A percentile compares a stretch with the other conserved stretches of the same genome.
These are phyloP conservation scores for Limnephilus lunatus DNA, from an alignment of 2,888 invertebrate species.

Conservation along the genomic window DNA sequence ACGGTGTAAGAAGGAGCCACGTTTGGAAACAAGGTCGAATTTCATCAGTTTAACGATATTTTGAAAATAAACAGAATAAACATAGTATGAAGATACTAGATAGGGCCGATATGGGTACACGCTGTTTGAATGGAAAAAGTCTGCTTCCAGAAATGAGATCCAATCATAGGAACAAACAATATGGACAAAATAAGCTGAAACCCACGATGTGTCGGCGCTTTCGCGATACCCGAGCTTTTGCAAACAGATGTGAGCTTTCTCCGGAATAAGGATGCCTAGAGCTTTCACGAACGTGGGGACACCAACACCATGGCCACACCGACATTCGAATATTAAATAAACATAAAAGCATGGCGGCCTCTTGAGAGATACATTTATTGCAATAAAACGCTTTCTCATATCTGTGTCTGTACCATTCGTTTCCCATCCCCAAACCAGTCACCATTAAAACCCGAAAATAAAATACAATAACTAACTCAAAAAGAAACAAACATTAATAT, in stretches of 20 bases:
- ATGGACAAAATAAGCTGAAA: constrained; percentile 22
- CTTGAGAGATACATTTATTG: constrained; percentile 60
- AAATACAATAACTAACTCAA: background rate
- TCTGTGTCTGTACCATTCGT: constrained; percentile 33
- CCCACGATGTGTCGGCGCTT: constrained; percentile 31
- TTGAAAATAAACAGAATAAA: background rate
- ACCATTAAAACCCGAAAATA: background rate
- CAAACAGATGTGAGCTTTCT: constrained; percentile 2
- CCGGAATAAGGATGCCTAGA: constrained; percentile 16
- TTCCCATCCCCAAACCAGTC: background rate
- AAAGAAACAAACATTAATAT: background rate
- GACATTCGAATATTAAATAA: constrained; percentile 57
- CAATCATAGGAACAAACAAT: constrained; percentile 38
- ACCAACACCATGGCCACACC: constrained; percentile 3
- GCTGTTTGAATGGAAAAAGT: background rate
- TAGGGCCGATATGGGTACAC: background rate
- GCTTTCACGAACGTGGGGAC: background rate
- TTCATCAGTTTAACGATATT: background rate
- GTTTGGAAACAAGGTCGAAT: background rate
- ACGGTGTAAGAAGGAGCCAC: background rate
- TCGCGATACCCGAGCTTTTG: constrained; percentile 9
- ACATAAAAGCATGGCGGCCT: constrained; percentile 51
- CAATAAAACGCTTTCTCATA: constrained; percentile 62
- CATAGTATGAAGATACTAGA: background rate
- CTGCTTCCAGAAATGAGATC: constrained; percentile 21